Base-by-base conservation (phyloP, 2,888 invertebrate genomes). In the Epirrita christyi region DNA sequence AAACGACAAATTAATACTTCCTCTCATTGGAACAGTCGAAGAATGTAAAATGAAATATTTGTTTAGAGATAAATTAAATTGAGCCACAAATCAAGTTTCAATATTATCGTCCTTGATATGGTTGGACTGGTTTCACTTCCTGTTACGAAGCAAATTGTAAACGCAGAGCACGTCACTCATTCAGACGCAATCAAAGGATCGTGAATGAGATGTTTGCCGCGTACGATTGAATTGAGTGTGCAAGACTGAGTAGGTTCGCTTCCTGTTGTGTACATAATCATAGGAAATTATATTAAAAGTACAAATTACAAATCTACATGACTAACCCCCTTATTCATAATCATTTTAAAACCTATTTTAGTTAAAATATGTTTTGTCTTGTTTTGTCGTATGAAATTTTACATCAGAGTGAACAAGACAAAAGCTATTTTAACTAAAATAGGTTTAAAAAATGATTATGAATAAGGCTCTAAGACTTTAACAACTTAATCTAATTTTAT, bases 141-240 rank as follows among this genome's bases (percentile, higher is more conserved):
- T 90, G 88, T 80, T 83, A 78, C 77, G 78, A 81, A 70, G 75
- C 72, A 79, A 80, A 83, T 88, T 87, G 86, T 88, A 83, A 83
- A 88, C 80, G 79, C 86, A 73, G 75, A 81, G 80, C 88, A 88
- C 89, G 90, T 89, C 89, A 88, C 83, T 88, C 89, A 88, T 88
- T 89, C 85, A 85, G 75, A 75, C 81, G 83, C 85, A 88, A 90
- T 90, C 88, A 86, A 89, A 89, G 87, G 86, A 87, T 84, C 75
- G 76, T 84, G 88, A 89, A 88, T 88, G 85, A 88, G 88, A 88
- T 89, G 88, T 87, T 88, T 86, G 82, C 83, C 75, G 78, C 80
- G 73, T 76, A 68, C 76, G 63, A 66, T 60, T 72, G 70, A 58
- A 52, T 58, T 68, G 75, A 76, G 58, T 61, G 55, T 36, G 51